A percentile compares a stretch with the other conserved stretches of the same genome.
These are phyloP conservation scores for Halcyon leucocephala DNA, from an alignment of 2,797 vertebrate genomes.

Conservation along the genomic window DNA sequence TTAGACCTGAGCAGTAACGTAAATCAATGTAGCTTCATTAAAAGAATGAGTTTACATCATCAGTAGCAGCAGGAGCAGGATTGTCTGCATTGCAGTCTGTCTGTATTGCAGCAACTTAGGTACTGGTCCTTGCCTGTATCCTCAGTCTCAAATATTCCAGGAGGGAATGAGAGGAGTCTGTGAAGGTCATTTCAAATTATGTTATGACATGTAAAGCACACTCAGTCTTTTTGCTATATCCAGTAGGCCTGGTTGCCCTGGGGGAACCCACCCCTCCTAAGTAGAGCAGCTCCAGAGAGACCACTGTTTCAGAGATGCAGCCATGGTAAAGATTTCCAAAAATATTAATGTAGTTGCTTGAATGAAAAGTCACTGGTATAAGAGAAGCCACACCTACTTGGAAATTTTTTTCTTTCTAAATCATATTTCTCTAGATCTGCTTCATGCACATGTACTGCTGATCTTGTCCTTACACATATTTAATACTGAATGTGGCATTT, in stretches of 20 bases:
- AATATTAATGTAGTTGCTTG: neutral
- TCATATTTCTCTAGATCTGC: neutral
- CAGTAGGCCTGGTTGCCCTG: neutral
- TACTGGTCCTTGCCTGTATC: neutral
- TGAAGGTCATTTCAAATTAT: slow-evolving; percentile 25
- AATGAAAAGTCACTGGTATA: neutral
- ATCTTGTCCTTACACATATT: neutral
- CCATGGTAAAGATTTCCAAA: neutral
- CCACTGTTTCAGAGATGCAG: neutral
- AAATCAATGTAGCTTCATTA: neutral
- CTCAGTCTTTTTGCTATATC: neutral
- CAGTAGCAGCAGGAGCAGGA: neutral
- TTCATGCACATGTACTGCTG: neutral
- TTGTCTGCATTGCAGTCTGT: neutral
- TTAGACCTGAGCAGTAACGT: neutral
- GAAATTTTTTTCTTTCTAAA: neutral
- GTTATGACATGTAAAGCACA: neutral
- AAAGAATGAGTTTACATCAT: neutral
- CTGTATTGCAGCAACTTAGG: neutral
- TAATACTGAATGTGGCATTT: neutral
- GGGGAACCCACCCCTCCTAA: neutral
- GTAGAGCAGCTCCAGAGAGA: slow-evolving; percentile 19
- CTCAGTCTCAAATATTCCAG: neutral
- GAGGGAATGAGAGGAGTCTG: neutral
- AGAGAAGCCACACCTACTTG: neutral